Evolutionary conservation across 2,888 invertebrate genomes (phyloP), one percentile per base, ranked within the genome.

Genomic region (Drosophila parthenogenetica): DNA sequence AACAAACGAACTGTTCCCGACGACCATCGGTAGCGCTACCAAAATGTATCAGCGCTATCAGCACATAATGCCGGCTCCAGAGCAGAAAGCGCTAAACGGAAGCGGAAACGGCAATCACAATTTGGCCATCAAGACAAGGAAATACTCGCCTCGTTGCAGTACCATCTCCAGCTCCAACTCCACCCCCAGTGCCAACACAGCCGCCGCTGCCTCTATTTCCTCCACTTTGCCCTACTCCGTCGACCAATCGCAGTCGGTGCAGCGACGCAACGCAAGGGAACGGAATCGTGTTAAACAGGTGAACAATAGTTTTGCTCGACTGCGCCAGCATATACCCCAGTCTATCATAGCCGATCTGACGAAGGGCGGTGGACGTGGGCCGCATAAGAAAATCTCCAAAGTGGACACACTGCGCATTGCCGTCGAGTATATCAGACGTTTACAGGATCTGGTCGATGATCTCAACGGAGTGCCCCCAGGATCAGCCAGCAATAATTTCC

Each of bases 281-380:
- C 93, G 98, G 76, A 98, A 98, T 91, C 95, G 98, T 80, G 98
- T 98, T 79, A 97, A 98, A 92, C 97, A 98, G 94, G 97, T 98
- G 88, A 98, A 98, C 93, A 97, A 97, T 92, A 98, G 98, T 85
- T 98, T 98, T 91, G 96, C 97, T n/a, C 96, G 96, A 8, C 93
- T 98, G 11, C 94, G 98, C 16, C 96, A 97, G 84, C 97, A 97
- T 90, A 97, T 98, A 73, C 98, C 98, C 0, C 95, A 96, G 71
- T 94, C 95, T 54, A 95, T 97, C 14, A 94, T 96, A 0, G 95
- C 95, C 40, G 95, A 96, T 16, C 90, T 96, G 65, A 94, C 94
- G 45, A 93, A 93, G 54, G 94, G 95, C 13, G 94, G 95, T 7
- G 95, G 95, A 2, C 94, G 96, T 81, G 96, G 96, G 14, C 95